A percentile compares a stretch with the other conserved stretches of the same genome.
Evolutionary conservation across 2,888 invertebrate genomes (phyloP).

Genomic region (Dicyrtomina minuta): DNA sequence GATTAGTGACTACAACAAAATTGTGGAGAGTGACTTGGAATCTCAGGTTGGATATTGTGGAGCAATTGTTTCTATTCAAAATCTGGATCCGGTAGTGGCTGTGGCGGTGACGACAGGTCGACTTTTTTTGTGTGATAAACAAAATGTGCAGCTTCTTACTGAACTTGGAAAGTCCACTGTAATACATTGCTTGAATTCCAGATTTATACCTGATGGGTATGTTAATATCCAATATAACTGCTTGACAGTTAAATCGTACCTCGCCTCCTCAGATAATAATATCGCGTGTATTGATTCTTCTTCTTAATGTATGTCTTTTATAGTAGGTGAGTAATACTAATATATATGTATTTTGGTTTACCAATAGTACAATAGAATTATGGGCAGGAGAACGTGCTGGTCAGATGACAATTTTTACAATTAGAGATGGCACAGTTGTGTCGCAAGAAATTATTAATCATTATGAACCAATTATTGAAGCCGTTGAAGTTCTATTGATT

Average conservation of each 20-base stretch:
- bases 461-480: constrained; percentile 62
- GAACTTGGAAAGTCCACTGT: constrained; percentile 51
- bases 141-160: constrained; percentile 42
- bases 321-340: no score
- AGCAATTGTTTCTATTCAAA: constrained; percentile 48
- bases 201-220: constrained; percentile 43
- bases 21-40: constrained; percentile 46
- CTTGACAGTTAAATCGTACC: no score
- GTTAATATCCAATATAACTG: constrained; percentile 5
- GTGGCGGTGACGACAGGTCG: constrained; percentile 47
- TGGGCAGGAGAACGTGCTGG: constrained; percentile 88
- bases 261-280: no score
- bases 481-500: constrained; percentile 70
- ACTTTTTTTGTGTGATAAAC: constrained; percentile 48
- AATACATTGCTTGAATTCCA: constrained; percentile 49
- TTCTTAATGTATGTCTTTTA: no score
- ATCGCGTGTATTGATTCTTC: no score
- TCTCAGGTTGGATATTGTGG: constrained; percentile 51
- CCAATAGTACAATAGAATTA: constrained; percentile 65
- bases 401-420: constrained; percentile 73
- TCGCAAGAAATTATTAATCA: constrained; percentile 71
- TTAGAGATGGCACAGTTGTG: constrained; percentile 70
- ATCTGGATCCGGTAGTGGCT: constrained; percentile 42
- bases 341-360: no score
- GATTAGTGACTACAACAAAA: constrained; percentile 47